Base-by-base conservation (phyloP, 2,888 invertebrate species). In the Epirrita christyi region DNA sequence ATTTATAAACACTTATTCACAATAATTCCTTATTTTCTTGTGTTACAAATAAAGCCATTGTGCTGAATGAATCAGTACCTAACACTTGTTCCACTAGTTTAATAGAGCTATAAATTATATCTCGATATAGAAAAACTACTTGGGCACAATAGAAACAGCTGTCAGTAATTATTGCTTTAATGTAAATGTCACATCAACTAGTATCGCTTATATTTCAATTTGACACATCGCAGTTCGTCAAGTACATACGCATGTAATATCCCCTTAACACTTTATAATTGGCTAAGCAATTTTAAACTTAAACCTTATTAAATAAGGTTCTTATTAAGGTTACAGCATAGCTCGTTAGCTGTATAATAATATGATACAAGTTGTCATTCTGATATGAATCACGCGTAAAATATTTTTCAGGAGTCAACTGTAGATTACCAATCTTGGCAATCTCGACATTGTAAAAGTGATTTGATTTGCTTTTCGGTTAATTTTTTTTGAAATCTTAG, bases 161-260 rank as follows among this genome's bases (percentile, higher is more conserved):
- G 64, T 63, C 62, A 65, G 56, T 52, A 66, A 61, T 65, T 72
- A 72, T 61, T 55, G 58, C 61, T 64, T 66, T 68, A 72, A 75
- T 81, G 77, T 78, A 75, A 75, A 76, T 76, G 84, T 85, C 84
- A 83, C 64, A 71, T 73, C 68, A 60, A 66, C 67, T 66, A 66
- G 70, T 64, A 61, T 65, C 61, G 68, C 65, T 64, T 78, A 81
- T 84, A 84, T 80, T 83, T 87, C 85, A 87, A 78, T 83, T 85
- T 83, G 84, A 87, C 86, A 86, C 83, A 86, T 87, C 75, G 68
- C 66, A 70, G 71, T 69, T 71, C 71, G 68, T 72, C 51, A 47
- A 66, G 65, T 67, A 70, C 62, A 66, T 73, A 75, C 73, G 71
- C 72, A 64, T 76, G 77, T 77, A 14, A 38, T 57, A 32, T 38